Conservation (phyloP, 2,113 vertebrate species). For the Cinclus mexicanus region DNA sequence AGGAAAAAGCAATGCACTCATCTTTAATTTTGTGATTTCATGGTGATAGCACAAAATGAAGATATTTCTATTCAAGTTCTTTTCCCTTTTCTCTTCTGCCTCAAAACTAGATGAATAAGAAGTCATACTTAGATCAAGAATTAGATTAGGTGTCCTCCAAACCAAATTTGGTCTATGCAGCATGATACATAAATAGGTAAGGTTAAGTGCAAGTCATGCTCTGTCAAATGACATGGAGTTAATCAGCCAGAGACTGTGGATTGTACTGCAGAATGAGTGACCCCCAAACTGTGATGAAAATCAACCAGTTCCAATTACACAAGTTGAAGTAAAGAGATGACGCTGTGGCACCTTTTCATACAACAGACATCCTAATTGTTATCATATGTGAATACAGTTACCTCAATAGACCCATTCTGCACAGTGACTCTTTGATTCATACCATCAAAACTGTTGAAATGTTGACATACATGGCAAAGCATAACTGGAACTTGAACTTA, state of each 20-base stretch:
- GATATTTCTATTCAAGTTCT: not conserved
- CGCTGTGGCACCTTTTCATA: not conserved
- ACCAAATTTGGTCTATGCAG: not conserved
- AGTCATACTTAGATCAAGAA: not conserved
- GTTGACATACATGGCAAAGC: not conserved
- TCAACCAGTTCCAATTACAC: not conserved
- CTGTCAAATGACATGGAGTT: not conserved
- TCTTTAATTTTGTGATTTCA: not conserved
- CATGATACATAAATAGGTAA: not conserved
- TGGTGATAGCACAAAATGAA: not conserved
- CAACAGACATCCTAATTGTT: not conserved
- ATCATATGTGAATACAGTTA: not conserved
- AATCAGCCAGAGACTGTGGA: not conserved
- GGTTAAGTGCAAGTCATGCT: not conserved
- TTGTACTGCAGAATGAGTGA: not conserved
- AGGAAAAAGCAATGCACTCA: not conserved
- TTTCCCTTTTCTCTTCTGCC: not conserved
- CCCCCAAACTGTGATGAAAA: not conserved
- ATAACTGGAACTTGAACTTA: not conserved
- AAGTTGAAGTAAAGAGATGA: not conserved
- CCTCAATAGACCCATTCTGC: not conserved
- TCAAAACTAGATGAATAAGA: not conserved
- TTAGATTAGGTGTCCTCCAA: not conserved
- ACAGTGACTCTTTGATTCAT: not conserved
- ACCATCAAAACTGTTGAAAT: not conserved